These are phyloP conservation scores for Peromyscus californicus DNA, from an alignment of 2,113 vertebrate species.

Conservation along the genomic window DNA sequence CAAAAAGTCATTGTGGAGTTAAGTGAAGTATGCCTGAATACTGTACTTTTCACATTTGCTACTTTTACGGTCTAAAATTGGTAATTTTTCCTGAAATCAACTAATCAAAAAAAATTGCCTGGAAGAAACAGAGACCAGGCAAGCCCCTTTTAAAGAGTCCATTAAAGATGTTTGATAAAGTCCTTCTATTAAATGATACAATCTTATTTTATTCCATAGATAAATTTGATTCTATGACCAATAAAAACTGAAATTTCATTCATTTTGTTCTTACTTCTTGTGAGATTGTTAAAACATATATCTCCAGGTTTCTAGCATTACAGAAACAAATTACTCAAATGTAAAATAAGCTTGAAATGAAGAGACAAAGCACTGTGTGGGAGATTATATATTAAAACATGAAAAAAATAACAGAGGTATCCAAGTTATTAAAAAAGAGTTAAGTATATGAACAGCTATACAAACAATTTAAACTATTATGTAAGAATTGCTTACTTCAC, in stretches of 20 bases:
- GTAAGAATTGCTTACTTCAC: background rate
- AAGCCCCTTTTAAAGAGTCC: conserved; percentile 50
- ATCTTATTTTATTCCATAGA: conserved; percentile 72
- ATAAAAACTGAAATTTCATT: conserved; percentile 75
- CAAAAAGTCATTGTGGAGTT: background rate
- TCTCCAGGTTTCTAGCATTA: conserved; percentile 64
- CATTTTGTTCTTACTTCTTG: conserved; percentile 69
- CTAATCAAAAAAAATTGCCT: conserved; percentile 18
- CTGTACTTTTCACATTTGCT: conserved; percentile 12
- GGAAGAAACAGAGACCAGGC: conserved; percentile 46
- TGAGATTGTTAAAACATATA: conserved; percentile 73
- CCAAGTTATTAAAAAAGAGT: conserved; percentile 2
- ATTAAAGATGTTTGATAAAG: conserved; percentile 70
- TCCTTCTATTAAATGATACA: conserved; percentile 41
- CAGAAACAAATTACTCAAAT: conserved; percentile 73
- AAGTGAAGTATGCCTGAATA: conserved; percentile 40
- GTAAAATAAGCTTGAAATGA: conserved; percentile 61
- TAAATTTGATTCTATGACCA: conserved; percentile 73
- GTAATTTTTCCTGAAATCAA: conserved; percentile 57
- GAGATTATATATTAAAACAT: conserved; percentile 52
- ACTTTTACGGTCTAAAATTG: conserved; percentile 1
- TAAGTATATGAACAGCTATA: background rate
- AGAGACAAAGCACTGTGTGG: conserved; percentile 64
- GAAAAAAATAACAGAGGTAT: background rate
- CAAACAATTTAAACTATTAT: conserved; percentile 46